Conservation (phyloP, 2,888 invertebrate genomes). For the Hirtodrosophila alboralis region DNA sequence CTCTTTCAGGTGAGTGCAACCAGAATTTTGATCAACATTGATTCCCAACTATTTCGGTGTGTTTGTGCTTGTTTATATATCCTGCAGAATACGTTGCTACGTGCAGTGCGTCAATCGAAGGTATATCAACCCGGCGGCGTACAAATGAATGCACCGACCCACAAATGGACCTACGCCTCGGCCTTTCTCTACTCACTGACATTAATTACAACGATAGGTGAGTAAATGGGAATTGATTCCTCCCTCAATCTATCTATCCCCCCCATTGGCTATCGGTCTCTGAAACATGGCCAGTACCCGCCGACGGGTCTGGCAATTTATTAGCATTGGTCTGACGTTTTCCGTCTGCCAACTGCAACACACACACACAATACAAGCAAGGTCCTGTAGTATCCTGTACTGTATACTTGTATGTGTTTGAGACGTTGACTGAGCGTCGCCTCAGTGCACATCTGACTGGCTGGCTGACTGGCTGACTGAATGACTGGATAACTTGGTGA, state of each 20-base stretch:
- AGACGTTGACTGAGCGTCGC: conserved; percentile 75
- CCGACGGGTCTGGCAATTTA: conserved; percentile 39
- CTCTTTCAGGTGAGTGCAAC: conserved; percentile 91
- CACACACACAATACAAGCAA: conserved; percentile 13
- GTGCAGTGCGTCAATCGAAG: conserved; percentile 84
- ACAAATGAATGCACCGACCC: conserved; percentile 85
- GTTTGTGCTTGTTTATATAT: neutral
- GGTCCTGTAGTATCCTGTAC: conserved; percentile 1
- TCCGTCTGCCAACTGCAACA: conserved; percentile 50
- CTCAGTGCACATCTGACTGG: conserved; percentile 48
- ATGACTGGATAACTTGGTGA: conserved; percentile 47
- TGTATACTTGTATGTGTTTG: conserved; percentile 41
- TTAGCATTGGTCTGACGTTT: conserved; percentile 47
- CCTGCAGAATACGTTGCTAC: conserved; percentile 83
- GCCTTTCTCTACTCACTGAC: conserved; percentile 97
- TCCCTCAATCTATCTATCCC: neutral
- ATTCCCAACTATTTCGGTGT: no score
- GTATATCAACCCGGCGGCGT: conserved; percentile 84
- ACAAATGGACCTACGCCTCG: conserved; percentile 95
- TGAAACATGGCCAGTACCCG: no score
- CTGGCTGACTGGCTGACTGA: conserved; percentile 20
- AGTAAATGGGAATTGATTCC: conserved; percentile 81
- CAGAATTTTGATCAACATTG: no score
- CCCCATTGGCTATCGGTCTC: no score
- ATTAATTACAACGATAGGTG: conserved; percentile 97